phyloP scores from a whole-genome alignment of 2,888 invertebrate genomes.

The Trileptium ribeirensis region DNA sequence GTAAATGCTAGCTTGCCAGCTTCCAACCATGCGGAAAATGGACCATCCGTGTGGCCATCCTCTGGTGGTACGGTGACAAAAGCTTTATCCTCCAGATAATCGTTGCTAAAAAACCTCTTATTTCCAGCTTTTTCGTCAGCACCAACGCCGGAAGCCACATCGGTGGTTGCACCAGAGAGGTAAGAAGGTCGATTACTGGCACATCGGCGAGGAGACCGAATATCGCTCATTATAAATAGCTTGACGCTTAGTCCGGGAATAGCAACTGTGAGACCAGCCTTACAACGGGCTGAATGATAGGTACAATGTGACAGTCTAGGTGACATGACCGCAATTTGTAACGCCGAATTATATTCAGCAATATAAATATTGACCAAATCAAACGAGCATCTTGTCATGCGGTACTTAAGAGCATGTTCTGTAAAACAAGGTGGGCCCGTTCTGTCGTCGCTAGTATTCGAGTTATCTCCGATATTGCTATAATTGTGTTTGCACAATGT shows the following conservation, averaged over 20 bases:
- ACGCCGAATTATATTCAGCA: constrained; percentile 61
- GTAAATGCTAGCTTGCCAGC: neutral
- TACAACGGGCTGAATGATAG: constrained; percentile 31
- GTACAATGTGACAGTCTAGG: constrained; percentile 43
- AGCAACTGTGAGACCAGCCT: neutral
- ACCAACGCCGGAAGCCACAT: neutral
- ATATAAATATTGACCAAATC: constrained; percentile 83
- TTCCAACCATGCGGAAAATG: neutral
- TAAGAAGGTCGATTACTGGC: neutral
- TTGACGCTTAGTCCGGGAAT: neutral
- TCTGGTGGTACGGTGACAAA: neutral
- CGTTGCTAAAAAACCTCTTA: too few species aligned
- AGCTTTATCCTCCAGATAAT: too few species aligned
- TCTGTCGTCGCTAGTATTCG: constrained; percentile 32
- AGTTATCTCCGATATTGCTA: neutral
- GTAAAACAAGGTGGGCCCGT: constrained; percentile 61
- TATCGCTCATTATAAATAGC: neutral
- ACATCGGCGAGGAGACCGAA: neutral
- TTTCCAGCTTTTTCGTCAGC: too few species aligned
- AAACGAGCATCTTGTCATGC: constrained; percentile 77
- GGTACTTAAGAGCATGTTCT: constrained; percentile 79
- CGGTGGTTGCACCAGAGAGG: too few species aligned
- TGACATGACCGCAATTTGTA: constrained; percentile 35
- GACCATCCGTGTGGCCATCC: neutral
- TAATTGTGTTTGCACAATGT: constrained; percentile 63